phyloP scores from a whole-genome alignment of 2,888 invertebrate genomes.

The Amaurobius ferox region DNA sequence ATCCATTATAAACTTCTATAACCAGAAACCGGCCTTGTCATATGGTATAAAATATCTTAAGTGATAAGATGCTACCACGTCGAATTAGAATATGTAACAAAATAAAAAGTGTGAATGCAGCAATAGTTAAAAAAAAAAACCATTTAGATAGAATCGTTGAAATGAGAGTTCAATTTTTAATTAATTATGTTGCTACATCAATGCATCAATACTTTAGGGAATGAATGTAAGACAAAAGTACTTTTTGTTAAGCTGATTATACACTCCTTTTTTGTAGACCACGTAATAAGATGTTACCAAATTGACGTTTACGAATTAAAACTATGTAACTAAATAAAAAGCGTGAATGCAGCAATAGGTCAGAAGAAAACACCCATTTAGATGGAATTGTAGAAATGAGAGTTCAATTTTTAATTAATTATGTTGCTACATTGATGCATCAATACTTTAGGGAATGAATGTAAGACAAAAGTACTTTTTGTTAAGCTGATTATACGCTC shows the following conservation, averaged over 20 bases:
- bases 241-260: conserved; percentile 39
- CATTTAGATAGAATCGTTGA: conserved; percentile 23
- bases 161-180: conserved; percentile 46
- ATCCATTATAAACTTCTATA: too few species aligned
- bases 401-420: conserved; percentile 56
- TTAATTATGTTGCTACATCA: conserved; percentile 23
- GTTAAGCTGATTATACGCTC: conserved; percentile 41
- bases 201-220: conserved; percentile 15
- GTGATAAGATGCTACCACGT: too few species aligned
- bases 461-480: conserved; percentile 38
- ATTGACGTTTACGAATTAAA: too few species aligned
- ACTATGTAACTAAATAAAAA: too few species aligned
- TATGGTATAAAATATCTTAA: too few species aligned
- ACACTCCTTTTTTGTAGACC: conserved; percentile 35
- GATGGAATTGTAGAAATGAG: conserved; percentile 13
- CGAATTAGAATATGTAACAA: too few species aligned
- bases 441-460: conserved; percentile 21
- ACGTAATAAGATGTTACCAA: too few species aligned
- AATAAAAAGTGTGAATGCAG: background rate
- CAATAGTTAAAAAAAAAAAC: background rate
- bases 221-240: conserved; percentile 40
- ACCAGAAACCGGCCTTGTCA: too few species aligned
- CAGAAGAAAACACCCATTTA: conserved; percentile 26
- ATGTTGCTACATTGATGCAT: background rate
- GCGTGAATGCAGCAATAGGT: background rate